Evolutionary conservation across 1,140 invertebrate genomes (phyloP).

Genomic region (Uloborus diversus): DNA sequence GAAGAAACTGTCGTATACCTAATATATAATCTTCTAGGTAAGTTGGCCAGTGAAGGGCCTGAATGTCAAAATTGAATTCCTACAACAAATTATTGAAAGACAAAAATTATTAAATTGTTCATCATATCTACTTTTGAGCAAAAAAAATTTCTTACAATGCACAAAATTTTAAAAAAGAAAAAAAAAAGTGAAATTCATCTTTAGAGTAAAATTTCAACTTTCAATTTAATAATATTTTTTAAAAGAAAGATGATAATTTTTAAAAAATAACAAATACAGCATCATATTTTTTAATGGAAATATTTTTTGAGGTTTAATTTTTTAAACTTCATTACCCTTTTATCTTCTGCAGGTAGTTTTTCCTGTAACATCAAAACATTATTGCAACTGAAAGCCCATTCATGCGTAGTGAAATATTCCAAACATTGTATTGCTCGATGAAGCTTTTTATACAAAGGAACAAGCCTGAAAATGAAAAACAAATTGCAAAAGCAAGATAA

Average conservation of each 20-base stretch:
- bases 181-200: too few species aligned
- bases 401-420: slow-evolving; percentile 79
- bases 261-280: too few species aligned
- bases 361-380: slow-evolving; percentile 75
- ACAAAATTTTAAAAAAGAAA: too few species aligned
- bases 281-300: too few species aligned
- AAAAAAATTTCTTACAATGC: too few species aligned
- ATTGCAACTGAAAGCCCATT: slow-evolving; percentile 83
- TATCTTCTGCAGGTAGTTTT: slow-evolving; percentile 72
- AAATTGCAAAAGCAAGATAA: neutral
- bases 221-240: too few species aligned
- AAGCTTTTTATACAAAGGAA: slow-evolving; percentile 83
- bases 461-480: slow-evolving; percentile 70
- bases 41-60: slow-evolving; percentile 73
- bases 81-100: too few species aligned
- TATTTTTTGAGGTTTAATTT: too few species aligned
- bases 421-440: slow-evolving; percentile 79
- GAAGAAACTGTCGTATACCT: slow-evolving; percentile 78
- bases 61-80: slow-evolving; percentile 77
- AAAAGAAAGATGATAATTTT: too few species aligned
- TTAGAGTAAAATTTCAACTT: too few species aligned
- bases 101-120: too few species aligned
- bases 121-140: too few species aligned
- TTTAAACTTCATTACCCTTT: slow-evolving; percentile 63
- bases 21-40: slow-evolving; percentile 79